Conservation (phyloP, 2,797 vertebrate species). For the Erpetoichthys calabaricus region DNA sequence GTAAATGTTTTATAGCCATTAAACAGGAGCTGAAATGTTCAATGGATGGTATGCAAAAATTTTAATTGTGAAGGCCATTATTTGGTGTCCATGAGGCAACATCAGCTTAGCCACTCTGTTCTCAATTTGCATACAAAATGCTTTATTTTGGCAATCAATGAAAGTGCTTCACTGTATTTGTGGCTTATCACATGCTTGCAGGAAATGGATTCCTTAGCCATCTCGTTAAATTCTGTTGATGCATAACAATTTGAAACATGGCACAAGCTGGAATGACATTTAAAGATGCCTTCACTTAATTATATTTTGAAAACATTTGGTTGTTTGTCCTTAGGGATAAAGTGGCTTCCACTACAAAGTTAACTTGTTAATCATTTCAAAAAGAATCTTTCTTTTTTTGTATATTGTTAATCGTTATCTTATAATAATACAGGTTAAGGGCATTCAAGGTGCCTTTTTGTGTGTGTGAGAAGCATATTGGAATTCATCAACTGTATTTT, state of each 20-base stretch:
- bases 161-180: slow-evolving; percentile 97
- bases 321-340: slow-evolving; percentile 97
- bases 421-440: slow-evolving; percentile 58
- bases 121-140: slow-evolving; percentile 99
- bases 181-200: slow-evolving; percentile 96
- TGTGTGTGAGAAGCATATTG: slow-evolving; percentile 33
- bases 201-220: slow-evolving; percentile 97
- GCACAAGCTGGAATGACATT: slow-evolving; percentile 98
- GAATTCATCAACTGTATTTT: slow-evolving; percentile 24
- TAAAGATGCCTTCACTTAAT: slow-evolving; percentile 99
- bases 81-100: slow-evolving; percentile 74
- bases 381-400: slow-evolving; percentile 44
- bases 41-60: slow-evolving; percentile 64
- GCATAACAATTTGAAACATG: slow-evolving; percentile 99
- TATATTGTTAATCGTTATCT: slow-evolving; percentile 56
- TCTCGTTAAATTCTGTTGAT: slow-evolving; percentile 99
- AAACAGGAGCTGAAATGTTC: slow-evolving; percentile 65
- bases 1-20: slow-evolving; percentile 64
- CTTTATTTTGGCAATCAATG: slow-evolving; percentile 99
- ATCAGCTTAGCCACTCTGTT: slow-evolving; percentile 97
- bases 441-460: slow-evolving; percentile 48
- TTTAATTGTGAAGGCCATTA: slow-evolving; percentile 77
- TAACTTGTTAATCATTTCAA: slow-evolving; percentile 86
- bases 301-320: slow-evolving; percentile 98
- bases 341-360: slow-evolving; percentile 95